Evolutionary conservation across 2,797 vertebrate genomes (phyloP), one percentile per base, ranked within the genome.

Genomic region (Rallus crepitans): DNA sequence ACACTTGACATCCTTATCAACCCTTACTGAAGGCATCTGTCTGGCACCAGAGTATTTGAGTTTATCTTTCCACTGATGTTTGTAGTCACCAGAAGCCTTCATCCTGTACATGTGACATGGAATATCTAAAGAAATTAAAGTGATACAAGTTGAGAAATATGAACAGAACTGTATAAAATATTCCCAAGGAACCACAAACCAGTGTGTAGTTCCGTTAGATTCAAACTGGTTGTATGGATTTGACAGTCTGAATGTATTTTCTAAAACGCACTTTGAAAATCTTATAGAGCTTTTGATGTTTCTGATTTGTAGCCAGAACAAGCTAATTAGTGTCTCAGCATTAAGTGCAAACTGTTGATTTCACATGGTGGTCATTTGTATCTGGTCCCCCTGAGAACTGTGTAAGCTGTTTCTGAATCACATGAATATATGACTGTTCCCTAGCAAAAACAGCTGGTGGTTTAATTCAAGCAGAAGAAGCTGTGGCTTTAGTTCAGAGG

Each of bases 61-160:
- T 82, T 83, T 91, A 70, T 93, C 45, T 90, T 95, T 89, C 75
- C 60, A 56, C 35, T 73, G 37, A 45, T 79, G n/a, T 33, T 83
- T 91, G 93, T 82, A 73, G 42, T 30, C 73, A 88, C 35, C 27
- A 73, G 76, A 89, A 66, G 19, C 81, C 86, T 83, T 76, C 56
- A 85, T 93, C 33, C 37, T 47, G 9, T 65, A 12, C 59, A 25
- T 45, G 11, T n/a, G 23, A 56, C 31, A 47, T 73, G 68, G 81
- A 87, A 72, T 40, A 70, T 13, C 59, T 88, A 9, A 63, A 39
- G 69, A 94, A 88, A 57, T 81, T 52, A 73, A 45, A 21, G 9
- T 28, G 31, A 47, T 64, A 42, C 12, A 60, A 39, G 31, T 60
- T 68, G 20, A 72, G 7, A 77, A 66, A 87, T 82, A 60, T 14